These are phyloP conservation scores for Microcebus jonahi DNA, from an alignment of 2,113 vertebrate species.

Conservation along the genomic window DNA sequence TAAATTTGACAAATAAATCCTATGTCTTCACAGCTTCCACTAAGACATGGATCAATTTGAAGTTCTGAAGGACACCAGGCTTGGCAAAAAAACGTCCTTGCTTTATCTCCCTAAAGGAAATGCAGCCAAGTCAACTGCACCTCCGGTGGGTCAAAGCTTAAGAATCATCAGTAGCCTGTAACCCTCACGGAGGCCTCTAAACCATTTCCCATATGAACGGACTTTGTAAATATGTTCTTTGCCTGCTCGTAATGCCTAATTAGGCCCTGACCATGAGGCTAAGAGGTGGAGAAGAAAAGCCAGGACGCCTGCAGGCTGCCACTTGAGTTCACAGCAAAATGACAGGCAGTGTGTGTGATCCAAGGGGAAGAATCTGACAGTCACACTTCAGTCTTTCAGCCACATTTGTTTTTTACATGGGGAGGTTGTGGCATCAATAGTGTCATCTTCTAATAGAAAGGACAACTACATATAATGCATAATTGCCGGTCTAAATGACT, in stretches of 20 bases:
- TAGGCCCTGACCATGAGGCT: slow-evolving; percentile 71
- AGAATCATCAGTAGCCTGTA: slow-evolving; percentile 34
- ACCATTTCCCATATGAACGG: slow-evolving; percentile 53
- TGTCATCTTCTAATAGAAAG: slow-evolving; percentile 83
- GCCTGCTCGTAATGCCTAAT: slow-evolving; percentile 66
- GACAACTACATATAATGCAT: slow-evolving; percentile 80
- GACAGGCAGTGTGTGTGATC: slow-evolving; percentile 68
- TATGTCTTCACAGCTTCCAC: slow-evolving; percentile 38
- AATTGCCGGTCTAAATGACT: slow-evolving; percentile 83
- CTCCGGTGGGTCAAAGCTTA: slow-evolving; percentile 54
- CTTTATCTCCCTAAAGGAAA: slow-evolving; percentile 38
- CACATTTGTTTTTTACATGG: slow-evolving; percentile 64
- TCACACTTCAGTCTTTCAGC: slow-evolving; percentile 75
- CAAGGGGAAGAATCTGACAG: slow-evolving; percentile 73
- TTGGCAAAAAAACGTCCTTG: neutral
- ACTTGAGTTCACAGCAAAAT: slow-evolving; percentile 75
- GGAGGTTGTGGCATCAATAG: slow-evolving; percentile 75
- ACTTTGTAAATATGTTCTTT: slow-evolving; percentile 58
- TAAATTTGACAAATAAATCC: slow-evolving; percentile 67
- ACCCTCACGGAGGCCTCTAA: slow-evolving; percentile 47
- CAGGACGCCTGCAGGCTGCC: slow-evolving; percentile 61
- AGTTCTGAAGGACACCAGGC: slow-evolving; percentile 51
- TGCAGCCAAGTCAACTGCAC: slow-evolving; percentile 8
- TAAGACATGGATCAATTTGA: slow-evolving; percentile 1
- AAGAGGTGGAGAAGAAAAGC: slow-evolving; percentile 74